phyloP scores from a whole-genome alignment of 2,797 vertebrate species.

The Oreortyx pictus region DNA sequence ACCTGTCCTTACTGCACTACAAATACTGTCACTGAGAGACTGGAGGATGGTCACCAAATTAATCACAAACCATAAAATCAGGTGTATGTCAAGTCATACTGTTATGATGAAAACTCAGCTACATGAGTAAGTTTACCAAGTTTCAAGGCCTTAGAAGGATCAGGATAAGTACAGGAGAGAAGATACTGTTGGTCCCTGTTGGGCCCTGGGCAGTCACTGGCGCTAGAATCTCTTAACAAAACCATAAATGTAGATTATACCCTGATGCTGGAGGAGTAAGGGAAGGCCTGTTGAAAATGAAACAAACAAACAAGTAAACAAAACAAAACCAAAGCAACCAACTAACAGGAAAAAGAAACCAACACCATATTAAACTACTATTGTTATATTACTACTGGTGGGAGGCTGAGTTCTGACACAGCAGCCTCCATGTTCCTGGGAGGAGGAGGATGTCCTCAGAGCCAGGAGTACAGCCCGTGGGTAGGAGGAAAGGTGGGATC shows the following conservation, averaged over 20 bases:
- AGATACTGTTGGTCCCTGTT: background rate
- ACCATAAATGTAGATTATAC: background rate
- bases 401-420: background rate
- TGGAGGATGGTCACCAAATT: background rate
- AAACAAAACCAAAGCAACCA: too few relatives aligned
- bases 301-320: too few relatives aligned
- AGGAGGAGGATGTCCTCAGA: background rate
- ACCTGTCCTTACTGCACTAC: background rate
- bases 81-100: background rate
- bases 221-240: background rate
- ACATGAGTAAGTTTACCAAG: background rate
- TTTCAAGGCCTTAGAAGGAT: background rate
- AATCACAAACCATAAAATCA: background rate
- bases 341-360: too few relatives aligned
- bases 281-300: background rate
- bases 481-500: background rate
- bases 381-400: too few relatives aligned
- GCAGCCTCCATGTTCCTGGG: background rate
- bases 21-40: background rate
- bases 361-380: too few relatives aligned
- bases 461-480: background rate
- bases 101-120: background rate
- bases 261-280: background rate
- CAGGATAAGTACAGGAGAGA: background rate
- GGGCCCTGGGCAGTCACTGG: background rate